These are phyloP conservation scores for Globicephala melas DNA, from an alignment of 2,113 vertebrate genomes.

Conservation along the genomic window DNA sequence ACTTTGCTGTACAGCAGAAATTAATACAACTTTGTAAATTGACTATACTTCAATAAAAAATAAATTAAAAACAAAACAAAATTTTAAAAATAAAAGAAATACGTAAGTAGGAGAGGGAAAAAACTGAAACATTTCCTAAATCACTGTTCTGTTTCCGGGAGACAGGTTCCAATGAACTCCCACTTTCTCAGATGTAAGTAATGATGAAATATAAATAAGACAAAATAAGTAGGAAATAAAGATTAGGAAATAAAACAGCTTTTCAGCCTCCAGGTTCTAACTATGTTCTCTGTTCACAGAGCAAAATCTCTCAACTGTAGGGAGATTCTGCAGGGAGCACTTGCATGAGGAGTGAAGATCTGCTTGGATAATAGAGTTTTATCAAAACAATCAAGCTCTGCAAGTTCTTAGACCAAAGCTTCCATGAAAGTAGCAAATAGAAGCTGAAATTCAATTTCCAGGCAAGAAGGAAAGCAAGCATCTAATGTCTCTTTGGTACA, in stretches of 20 bases:
- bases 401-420: not conserved
- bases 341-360: accelerated
- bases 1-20: not conserved
- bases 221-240: not conserved
- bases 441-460: not conserved
- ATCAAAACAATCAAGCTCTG: not conserved
- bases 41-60: not conserved
- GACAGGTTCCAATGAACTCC: not conserved
- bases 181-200: not conserved
- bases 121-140: not conserved
- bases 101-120: not conserved
- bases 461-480: not conserved
- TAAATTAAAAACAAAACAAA: not conserved
- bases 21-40: not conserved
- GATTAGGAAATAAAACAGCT: not conserved
- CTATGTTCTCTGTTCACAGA: not conserved
- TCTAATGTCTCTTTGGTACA: not conserved
- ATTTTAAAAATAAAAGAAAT: not conserved
- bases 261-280: not conserved
- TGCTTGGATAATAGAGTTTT: not conserved
- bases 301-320: not conserved
- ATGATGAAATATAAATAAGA: not conserved
- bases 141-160: not conserved
- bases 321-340: not conserved
- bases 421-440: not conserved